Conservation (phyloP, 2,888 invertebrate genomes). For the Drosophila sordidula region DNA sequence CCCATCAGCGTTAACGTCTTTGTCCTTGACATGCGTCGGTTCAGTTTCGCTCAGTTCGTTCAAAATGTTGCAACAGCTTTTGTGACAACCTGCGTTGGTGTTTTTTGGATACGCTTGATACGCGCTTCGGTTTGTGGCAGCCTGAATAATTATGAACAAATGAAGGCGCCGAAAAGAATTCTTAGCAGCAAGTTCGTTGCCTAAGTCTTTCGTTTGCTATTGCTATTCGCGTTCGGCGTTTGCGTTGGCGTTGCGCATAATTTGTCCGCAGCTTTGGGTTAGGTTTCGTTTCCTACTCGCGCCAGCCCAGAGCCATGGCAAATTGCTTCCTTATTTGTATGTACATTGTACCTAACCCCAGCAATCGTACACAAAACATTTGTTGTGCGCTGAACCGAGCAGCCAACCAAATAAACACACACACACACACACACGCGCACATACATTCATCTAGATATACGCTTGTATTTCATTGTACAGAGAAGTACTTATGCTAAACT, state of each 20-base stretch:
- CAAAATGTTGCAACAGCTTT: conserved; percentile 23
- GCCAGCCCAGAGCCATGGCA: conserved; percentile 58
- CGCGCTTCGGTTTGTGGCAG: conserved; percentile 8
- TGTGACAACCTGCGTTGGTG: conserved; percentile 37
- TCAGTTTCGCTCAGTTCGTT: conserved; percentile 2
- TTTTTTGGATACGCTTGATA: conserved; percentile 7
- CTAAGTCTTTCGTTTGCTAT: conserved; percentile 46
- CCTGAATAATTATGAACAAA: conserved; percentile 20
- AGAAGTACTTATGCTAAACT: conserved; percentile 53
- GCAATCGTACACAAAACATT: conserved; percentile 24
- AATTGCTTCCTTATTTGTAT: conserved; percentile 73
- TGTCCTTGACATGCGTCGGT: conserved; percentile 61
- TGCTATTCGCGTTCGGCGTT: conserved; percentile 13
- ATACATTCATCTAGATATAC: not conserved
- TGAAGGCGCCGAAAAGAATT: conserved; percentile 36
- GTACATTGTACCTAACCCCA: conserved; percentile 39
- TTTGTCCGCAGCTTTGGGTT: conserved; percentile 58
- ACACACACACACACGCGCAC: conserved; percentile 14
- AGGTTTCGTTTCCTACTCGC: conserved; percentile 65
- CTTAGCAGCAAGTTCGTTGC: conserved; percentile 41
- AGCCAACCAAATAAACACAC: conserved; percentile 9
- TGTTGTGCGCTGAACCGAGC: conserved; percentile 25
- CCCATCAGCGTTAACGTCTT: conserved; percentile 30
- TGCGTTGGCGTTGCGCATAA: conserved; percentile 61
- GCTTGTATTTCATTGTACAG: conserved; percentile 7